Evolutionary conservation across 1,140 invertebrate genomes (phyloP).

Genomic region (Apis laboriosa): DNA sequence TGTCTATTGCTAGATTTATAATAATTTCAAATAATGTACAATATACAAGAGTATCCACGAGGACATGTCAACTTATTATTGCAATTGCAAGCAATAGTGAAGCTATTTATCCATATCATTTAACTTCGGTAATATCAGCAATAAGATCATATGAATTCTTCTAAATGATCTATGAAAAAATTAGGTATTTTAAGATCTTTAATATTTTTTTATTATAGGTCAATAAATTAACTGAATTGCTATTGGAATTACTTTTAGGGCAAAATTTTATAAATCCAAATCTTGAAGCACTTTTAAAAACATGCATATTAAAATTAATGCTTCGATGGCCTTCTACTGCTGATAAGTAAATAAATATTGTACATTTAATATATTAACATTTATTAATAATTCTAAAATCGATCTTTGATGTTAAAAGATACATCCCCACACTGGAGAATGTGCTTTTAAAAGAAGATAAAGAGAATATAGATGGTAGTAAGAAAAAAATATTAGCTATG

Average conservation of each 20-base stretch:
- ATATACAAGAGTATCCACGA: conserved; percentile 76
- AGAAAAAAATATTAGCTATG: conserved; percentile 73
- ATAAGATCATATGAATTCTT: conserved; percentile 23
- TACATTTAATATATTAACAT: background rate
- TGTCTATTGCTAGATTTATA: conserved; percentile 76
- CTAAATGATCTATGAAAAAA: background rate
- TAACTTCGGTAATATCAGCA: conserved; percentile 69
- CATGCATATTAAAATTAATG: conserved; percentile 78
- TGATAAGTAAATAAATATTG: conserved; percentile 67
- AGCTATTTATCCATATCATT: conserved; percentile 78
- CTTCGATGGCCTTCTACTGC: conserved; percentile 78
- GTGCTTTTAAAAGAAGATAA: conserved; percentile 70
- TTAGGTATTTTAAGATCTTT: background rate
- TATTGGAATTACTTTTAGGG: conserved; percentile 76
- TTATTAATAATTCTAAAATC: background rate
- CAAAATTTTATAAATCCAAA: conserved; percentile 78
- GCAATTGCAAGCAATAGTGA: conserved; percentile 76
- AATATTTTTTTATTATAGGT: conserved; percentile 68
- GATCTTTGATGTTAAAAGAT: conserved; percentile 57
- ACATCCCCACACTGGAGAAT: conserved; percentile 74
- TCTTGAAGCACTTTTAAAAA: conserved; percentile 76
- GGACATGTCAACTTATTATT: conserved; percentile 79
- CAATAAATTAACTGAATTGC: conserved; percentile 77
- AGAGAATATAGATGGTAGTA: conserved; percentile 64
- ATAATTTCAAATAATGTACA: conserved; percentile 79